phyloP scores from a whole-genome alignment of 2,113 vertebrate genomes.

The Burhinus bistriatus region DNA sequence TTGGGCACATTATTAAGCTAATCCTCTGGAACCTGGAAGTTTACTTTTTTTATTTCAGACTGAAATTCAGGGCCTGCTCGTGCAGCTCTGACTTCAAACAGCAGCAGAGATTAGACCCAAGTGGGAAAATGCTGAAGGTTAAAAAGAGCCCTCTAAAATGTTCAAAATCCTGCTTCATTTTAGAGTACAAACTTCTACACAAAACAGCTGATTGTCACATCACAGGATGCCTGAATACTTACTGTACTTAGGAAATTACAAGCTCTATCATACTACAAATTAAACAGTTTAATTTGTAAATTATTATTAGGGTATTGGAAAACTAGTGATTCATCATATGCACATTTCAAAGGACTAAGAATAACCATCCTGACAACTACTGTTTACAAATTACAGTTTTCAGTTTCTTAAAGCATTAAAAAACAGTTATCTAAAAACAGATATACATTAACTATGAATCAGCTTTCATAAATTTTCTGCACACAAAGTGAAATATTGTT shows the following conservation, averaged over 20 bases:
- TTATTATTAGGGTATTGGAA: not conserved
- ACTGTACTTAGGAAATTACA: not conserved
- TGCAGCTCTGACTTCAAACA: not conserved
- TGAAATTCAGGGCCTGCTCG: not conserved
- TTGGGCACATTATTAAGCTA: fast-evolving
- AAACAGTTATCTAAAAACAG: not conserved
- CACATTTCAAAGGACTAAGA: not conserved
- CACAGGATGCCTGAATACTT: not conserved
- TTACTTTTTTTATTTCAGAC: not conserved
- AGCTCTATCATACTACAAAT: not conserved
- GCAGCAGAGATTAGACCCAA: not conserved
- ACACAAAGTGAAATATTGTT: not conserved
- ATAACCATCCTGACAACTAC: not conserved
- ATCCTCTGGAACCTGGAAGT: not conserved
- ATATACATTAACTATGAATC: not conserved
- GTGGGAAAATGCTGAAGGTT: not conserved
- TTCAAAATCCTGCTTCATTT: not conserved
- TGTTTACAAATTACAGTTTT: not conserved
- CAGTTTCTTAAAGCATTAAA: not conserved
- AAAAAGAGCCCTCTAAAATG: not conserved
- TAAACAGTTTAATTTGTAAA: not conserved
- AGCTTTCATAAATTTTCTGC: not conserved
- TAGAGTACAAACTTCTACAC: not conserved
- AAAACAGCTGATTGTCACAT: not conserved
- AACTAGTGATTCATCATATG: fast-evolving